Percentiles rank a stretch among this genome's conserved stretches.
Evolutionary conservation across 2,888 invertebrate genomes (phyloP).

Genomic region (Syrphus vitripennis): DNA sequence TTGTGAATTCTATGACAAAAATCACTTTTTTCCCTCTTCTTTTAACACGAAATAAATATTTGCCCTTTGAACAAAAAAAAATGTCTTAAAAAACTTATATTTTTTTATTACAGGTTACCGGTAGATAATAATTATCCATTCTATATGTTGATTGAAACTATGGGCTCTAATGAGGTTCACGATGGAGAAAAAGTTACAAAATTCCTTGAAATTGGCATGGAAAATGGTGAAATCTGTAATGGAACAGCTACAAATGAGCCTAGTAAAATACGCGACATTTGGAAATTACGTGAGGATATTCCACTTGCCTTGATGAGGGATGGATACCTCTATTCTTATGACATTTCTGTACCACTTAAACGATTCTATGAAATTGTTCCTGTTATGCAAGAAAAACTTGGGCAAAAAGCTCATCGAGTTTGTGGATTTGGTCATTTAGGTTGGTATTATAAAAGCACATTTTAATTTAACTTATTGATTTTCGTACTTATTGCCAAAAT

Average conservation of each 20-base stretch:
- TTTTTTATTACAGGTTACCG: conserved; percentile 80
- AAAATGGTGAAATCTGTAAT: conserved; percentile 87
- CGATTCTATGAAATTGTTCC: conserved; percentile 93
- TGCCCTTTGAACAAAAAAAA: too few relatives aligned
- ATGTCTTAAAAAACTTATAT: conserved; percentile 63
- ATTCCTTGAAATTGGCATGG: conserved; percentile 90
- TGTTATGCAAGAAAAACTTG: conserved; percentile 85
- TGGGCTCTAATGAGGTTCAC: conserved; percentile 91
- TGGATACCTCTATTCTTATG: conserved; percentile 97
- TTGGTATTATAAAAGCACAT: conserved; percentile 79
- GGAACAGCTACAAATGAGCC: conserved; percentile 94
- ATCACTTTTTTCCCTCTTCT: too few relatives aligned
- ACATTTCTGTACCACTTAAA: conserved; percentile 92
- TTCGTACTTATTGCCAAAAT: background rate
- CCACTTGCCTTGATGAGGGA: conserved; percentile 88
- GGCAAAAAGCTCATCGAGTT: conserved; percentile 85
- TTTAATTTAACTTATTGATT: background rate
- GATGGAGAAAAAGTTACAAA: conserved; percentile 92
- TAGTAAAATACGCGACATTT: conserved; percentile 90
- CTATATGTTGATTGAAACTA: conserved; percentile 93
- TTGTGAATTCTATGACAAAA: too few relatives aligned
- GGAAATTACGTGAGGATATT: conserved; percentile 93
- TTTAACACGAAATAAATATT: too few relatives aligned
- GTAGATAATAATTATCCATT: conserved; percentile 87
- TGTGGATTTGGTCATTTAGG: conserved; percentile 98